Conservation (phyloP, 2,888 invertebrate genomes). For the Megastigmus dorsalis region DNA sequence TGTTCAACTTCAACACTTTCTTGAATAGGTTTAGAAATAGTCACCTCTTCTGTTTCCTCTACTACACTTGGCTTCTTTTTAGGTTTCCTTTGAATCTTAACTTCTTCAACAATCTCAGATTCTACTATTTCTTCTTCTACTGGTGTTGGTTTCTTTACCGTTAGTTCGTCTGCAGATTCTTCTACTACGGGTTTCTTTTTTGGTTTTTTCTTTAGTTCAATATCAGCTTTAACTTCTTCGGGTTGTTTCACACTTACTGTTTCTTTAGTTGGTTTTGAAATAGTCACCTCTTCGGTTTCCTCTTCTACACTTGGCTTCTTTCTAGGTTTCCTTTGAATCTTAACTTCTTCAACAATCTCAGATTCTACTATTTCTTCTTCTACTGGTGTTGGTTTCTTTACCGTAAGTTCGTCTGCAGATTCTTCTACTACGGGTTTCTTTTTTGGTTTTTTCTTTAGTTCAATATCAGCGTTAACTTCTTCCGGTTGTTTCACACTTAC, state of each 20-base stretch:
- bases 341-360: conserved; percentile 62
- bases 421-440: conserved; percentile 62
- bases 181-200: conserved; percentile 60
- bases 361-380: conserved; percentile 71
- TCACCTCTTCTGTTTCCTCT: conserved; percentile 75
- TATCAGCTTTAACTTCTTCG: conserved; percentile 62
- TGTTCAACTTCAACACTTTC: conserved; percentile 61
- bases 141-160: conserved; percentile 61
- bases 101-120: conserved; percentile 59
- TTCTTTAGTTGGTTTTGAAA: conserved; percentile 65
- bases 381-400: conserved; percentile 62
- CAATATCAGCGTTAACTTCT: conserved; percentile 58
- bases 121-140: conserved; percentile 56
- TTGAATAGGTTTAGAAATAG: conserved; percentile 67
- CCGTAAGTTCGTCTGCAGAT: conserved; percentile 65
- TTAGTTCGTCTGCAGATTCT: conserved; percentile 60
- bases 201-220: conserved; percentile 60
- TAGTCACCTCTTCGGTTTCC: conserved; percentile 74
- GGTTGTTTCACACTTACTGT: conserved; percentile 64
- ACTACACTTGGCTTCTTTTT: conserved; percentile 62
- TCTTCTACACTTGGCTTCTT: conserved; percentile 66
- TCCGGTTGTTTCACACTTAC: conserved; percentile 61
- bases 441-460: conserved; percentile 60
- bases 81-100: conserved; percentile 61
- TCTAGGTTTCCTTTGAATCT: conserved; percentile 60